These are phyloP conservation scores for Mercenaria mercenaria DNA, from an alignment of 1,140 invertebrate species.

Conservation along the genomic window DNA sequence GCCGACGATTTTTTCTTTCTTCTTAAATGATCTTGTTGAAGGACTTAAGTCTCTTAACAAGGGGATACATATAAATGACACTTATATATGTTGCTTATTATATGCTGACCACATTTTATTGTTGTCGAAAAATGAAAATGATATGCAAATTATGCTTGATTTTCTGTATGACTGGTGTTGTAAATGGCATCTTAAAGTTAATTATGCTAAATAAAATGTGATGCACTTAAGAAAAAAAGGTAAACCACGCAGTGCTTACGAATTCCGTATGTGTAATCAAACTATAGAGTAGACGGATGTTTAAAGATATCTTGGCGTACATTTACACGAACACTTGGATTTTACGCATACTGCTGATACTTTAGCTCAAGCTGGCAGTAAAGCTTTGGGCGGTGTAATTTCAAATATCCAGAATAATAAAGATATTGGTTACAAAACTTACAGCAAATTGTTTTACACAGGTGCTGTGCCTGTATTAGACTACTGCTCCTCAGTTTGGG, in stretches of 20 bases:
- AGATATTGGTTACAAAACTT: background rate
- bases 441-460: background rate
- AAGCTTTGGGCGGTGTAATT: background rate
- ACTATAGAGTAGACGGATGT: background rate
- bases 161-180: background rate
- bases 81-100: background rate
- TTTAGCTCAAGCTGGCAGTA: background rate
- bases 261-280: background rate
- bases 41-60: background rate
- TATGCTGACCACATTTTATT: background rate
- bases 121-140: background rate
- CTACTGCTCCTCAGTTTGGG: background rate
- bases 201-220: background rate
- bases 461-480: background rate
- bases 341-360: background rate
- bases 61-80: background rate
- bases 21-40: background rate
- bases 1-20: background rate
- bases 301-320: background rate
- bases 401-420: background rate
- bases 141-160: background rate
- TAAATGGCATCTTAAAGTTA: too few relatives aligned
- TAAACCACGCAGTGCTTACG: background rate
- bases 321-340: background rate
- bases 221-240: background rate